phyloP scores from a whole-genome alignment of 1,140 invertebrate genomes.

The Listronotus bonariensis region DNA sequence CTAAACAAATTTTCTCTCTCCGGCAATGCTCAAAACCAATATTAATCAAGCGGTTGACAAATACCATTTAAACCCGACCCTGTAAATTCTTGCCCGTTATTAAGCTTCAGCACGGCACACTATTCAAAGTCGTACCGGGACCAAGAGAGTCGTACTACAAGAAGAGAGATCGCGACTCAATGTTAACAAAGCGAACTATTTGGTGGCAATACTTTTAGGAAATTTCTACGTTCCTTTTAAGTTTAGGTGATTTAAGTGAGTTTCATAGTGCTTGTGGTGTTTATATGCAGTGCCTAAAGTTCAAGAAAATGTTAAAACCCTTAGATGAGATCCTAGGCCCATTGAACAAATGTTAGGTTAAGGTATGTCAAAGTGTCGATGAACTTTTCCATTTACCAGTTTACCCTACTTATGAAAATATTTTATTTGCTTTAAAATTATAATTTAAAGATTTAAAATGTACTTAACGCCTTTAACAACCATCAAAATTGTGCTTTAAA shows the following conservation, averaged over 20 bases:
- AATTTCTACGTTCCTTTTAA: constrained; percentile 7
- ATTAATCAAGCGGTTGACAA: constrained; percentile 13
- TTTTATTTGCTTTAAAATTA: constrained; percentile 9
- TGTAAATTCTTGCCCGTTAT: constrained; percentile 41
- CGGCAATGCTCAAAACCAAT: too few relatives aligned
- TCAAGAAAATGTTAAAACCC: constrained; percentile 20
- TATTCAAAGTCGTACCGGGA: constrained; percentile 19
- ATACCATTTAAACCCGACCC: constrained; percentile 24
- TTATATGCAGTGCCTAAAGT: not conserved
- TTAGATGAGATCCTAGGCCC: constrained; percentile 14
- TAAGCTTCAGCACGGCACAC: constrained; percentile 29
- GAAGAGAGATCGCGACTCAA: constrained; percentile 28
- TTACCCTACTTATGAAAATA: constrained; percentile 40
- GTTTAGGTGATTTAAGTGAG: constrained; percentile 13
- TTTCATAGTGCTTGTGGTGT: constrained; percentile 9
- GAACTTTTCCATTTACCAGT: constrained; percentile 44
- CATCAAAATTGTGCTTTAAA: too few relatives aligned
- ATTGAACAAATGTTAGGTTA: constrained; percentile 45
- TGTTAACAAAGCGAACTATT: constrained; percentile 33
- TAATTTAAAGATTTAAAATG: not conserved
- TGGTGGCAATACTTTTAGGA: constrained; percentile 16
- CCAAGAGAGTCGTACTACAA: constrained; percentile 22
- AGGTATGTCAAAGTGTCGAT: constrained; percentile 49
- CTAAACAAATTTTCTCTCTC: too few relatives aligned
- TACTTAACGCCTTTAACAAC: not conserved